Conservation (phyloP, 2,113 vertebrate genomes). For the Odobenus rosmarus region DNA sequence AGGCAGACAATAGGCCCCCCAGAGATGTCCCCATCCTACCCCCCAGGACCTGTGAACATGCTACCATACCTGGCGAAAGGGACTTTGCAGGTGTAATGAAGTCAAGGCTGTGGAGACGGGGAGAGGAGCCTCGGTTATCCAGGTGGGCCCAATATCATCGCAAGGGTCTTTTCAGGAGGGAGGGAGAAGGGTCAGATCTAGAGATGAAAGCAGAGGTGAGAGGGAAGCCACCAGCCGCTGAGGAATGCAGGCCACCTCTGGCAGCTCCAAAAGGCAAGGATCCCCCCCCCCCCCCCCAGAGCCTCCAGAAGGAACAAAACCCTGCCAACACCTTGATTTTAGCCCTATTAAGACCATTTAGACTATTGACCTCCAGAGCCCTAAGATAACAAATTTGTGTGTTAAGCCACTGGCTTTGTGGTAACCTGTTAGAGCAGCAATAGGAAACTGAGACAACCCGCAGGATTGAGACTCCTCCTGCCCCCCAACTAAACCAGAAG, state of each 20-base stretch:
- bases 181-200: not conserved
- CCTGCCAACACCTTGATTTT: not conserved
- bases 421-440: not conserved
- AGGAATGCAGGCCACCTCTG: not conserved
- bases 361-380: not conserved
- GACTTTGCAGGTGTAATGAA: not conserved
- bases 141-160: not conserved
- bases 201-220: not conserved
- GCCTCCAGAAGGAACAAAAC: not conserved
- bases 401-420: not conserved
- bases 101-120: not conserved
- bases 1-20: not conserved
- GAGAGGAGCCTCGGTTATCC: not conserved
- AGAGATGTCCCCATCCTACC: not conserved
- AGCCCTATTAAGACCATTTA: no score
- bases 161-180: not conserved
- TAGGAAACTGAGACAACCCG: not conserved
- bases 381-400: not conserved
- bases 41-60: not conserved
- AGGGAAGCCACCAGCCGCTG: not conserved
- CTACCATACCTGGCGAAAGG: not conserved
- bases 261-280: not conserved
- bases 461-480: not conserved
- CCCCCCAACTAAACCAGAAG: not conserved
- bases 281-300: not conserved